phyloP scores from a whole-genome alignment of 2,113 vertebrate genomes.

The Motacilla tschutschensis region DNA sequence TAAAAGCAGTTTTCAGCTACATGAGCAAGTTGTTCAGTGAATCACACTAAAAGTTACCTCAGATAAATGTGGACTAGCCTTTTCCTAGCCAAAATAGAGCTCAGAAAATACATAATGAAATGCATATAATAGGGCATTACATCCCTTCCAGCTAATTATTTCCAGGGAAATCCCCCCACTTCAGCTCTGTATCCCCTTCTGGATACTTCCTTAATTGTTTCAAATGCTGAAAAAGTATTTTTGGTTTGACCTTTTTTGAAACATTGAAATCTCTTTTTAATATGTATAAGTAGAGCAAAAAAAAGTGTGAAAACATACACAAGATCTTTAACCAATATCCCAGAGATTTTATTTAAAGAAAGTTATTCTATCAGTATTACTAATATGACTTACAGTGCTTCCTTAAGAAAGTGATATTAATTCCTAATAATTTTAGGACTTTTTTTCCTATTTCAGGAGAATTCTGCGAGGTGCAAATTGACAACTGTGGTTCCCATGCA shows the following conservation, averaged over 20 bases:
- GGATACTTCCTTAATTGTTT: background rate
- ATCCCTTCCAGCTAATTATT: background rate
- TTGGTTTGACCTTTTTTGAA: background rate
- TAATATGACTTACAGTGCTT: rapidly evolving
- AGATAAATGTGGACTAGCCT: background rate
- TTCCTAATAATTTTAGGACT: background rate
- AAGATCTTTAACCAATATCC: background rate
- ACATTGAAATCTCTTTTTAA: background rate
- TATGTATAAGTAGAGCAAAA: background rate
- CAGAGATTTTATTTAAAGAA: background rate
- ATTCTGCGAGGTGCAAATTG: conserved; percentile 73
- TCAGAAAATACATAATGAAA: background rate
- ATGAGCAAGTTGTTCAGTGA: background rate
- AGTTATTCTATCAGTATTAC: background rate
- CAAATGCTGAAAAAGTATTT: background rate
- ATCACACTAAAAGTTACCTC: background rate
- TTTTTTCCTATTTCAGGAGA: conserved; percentile 54
- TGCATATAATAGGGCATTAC: background rate
- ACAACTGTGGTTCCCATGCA: conserved; percentile 68
- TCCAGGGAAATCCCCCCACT: background rate
- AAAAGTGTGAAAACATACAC: background rate
- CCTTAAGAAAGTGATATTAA: background rate
- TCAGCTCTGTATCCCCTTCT: background rate
- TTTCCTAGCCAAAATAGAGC: background rate
- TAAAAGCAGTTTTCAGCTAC: background rate